Percentiles rank a stretch among this genome's conserved stretches.
These are phyloP conservation scores for Drosophila littoralis DNA, from an alignment of 1,140 invertebrate species.

Conservation along the genomic window DNA sequence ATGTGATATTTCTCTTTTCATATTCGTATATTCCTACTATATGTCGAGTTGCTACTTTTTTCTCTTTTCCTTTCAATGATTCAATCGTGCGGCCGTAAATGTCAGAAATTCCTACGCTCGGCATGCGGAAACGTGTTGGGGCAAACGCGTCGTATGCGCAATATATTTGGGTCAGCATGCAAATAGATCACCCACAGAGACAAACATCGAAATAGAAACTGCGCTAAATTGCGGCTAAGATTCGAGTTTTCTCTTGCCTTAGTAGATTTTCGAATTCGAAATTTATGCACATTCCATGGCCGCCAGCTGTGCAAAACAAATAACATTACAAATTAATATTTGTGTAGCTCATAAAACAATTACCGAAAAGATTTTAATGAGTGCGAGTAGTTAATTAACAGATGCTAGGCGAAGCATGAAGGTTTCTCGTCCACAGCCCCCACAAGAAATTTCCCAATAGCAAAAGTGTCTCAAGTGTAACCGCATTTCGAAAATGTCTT, in stretches of 20 bases:
- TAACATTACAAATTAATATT: constrained; percentile 36
- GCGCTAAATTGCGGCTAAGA: constrained; percentile 12
- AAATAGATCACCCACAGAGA: constrained; percentile 50
- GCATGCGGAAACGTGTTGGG: constrained; percentile 39
- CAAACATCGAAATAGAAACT: constrained; percentile 6
- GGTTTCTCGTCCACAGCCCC: constrained; percentile 1
- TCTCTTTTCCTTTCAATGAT: constrained; percentile 11
- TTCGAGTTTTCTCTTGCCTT: constrained; percentile 17
- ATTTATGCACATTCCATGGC: constrained; percentile 43
- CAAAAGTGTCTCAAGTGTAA: constrained; percentile 41
- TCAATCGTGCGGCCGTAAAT: constrained; percentile 39
- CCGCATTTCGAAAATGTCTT: constrained; percentile 12
- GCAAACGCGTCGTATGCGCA: constrained; percentile 36
- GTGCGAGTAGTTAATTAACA: constrained; percentile 38
- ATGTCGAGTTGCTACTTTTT: not conserved
- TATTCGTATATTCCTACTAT: constrained; percentile 9
- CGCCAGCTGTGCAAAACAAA: constrained; percentile 26
- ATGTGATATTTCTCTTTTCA: constrained; percentile 20
- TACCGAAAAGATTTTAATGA: constrained; percentile 29
- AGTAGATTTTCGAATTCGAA: constrained; percentile 16
- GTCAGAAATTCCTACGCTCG: constrained; percentile 44
- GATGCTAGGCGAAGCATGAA: constrained; percentile 26
- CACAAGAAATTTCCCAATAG: constrained; percentile 22
- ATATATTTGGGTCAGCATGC: constrained; percentile 51
- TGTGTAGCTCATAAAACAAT: constrained; percentile 23